phyloP scores from a whole-genome alignment of 92 coral and sea anemone species.

The Porites divaricata region DNA sequence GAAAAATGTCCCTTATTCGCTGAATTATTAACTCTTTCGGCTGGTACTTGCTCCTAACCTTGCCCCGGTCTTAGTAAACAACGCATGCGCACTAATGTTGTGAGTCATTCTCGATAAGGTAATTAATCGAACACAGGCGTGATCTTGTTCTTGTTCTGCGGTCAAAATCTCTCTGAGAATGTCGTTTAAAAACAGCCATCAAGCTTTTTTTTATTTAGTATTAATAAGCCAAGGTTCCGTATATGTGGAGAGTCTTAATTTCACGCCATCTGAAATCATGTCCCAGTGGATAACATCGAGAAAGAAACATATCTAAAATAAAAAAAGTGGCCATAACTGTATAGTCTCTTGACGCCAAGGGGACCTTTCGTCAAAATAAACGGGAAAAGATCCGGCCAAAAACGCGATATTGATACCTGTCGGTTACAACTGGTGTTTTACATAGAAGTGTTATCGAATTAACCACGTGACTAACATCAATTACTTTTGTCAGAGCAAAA shows the following conservation, averaged over 20 bases:
- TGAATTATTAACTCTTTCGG: constrained; percentile 41
- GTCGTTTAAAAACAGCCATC: too few species aligned
- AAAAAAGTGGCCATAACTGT: background rate
- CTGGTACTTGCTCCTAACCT: constrained; percentile 44
- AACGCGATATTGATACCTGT: background rate
- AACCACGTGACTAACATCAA: background rate
- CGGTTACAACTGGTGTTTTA: background rate
- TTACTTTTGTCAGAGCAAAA: background rate
- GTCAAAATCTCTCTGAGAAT: background rate
- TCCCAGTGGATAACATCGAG: background rate
- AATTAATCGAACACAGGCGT: constrained; percentile 22
- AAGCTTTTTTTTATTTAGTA: too few species aligned
- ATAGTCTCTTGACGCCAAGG: background rate
- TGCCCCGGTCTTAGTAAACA: constrained; percentile 22
- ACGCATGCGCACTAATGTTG: constrained; percentile 42
- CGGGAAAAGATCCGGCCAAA: background rate
- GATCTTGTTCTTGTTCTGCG: constrained; percentile 18
- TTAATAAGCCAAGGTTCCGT: too few species aligned
- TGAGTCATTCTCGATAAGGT: constrained; percentile 52
- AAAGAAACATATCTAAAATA: background rate
- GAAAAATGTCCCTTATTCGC: constrained; percentile 29
- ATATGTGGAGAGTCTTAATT: background rate
- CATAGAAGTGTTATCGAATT: background rate
- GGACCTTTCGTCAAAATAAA: background rate
- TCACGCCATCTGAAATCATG: background rate